phyloP scores from a whole-genome alignment of 2,888 invertebrate species.

The Stenurella melanura region DNA sequence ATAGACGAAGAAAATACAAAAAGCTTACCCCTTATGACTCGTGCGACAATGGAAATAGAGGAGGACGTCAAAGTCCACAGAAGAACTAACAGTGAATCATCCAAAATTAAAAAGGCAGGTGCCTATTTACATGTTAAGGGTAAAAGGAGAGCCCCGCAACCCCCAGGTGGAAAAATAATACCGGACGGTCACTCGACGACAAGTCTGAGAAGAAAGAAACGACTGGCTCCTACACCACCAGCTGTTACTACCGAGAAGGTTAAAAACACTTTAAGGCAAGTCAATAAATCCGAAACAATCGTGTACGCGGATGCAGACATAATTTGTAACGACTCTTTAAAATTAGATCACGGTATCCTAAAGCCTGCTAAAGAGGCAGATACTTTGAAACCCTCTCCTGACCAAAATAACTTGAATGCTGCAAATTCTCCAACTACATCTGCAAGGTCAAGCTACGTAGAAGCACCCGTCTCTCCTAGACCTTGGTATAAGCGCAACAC shows the following conservation, averaged over 20 bases:
- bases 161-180: slow-evolving; percentile 74
- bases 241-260: slow-evolving; percentile 54
- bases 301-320: slow-evolving; percentile 64
- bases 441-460: slow-evolving; percentile 64
- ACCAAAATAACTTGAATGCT: slow-evolving; percentile 54
- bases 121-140: slow-evolving; percentile 82
- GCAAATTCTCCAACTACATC: slow-evolving; percentile 57
- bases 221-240: slow-evolving; percentile 74
- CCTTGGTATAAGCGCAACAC: slow-evolving; percentile 81
- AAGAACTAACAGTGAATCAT: slow-evolving; percentile 79
- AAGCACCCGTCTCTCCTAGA: slow-evolving; percentile 75
- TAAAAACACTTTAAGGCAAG: slow-evolving; percentile 59
- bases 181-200: slow-evolving; percentile 61
- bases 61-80: slow-evolving; percentile 71
- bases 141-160: slow-evolving; percentile 84
- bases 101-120: slow-evolving; percentile 77
- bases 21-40: slow-evolving; percentile 73
- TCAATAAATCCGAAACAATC: slow-evolving; percentile 50
- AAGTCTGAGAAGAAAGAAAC: slow-evolving; percentile 71
- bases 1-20: slow-evolving; percentile 65
- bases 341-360: slow-evolving; percentile 74
- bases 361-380: slow-evolving; percentile 71
- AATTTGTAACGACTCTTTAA: slow-evolving; percentile 72
- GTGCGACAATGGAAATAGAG: slow-evolving; percentile 59
- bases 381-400: slow-evolving; percentile 48